Evolutionary conservation across 2,888 invertebrate genomes (phyloP).

Genomic region (Drosophila multiciliata): DNA sequence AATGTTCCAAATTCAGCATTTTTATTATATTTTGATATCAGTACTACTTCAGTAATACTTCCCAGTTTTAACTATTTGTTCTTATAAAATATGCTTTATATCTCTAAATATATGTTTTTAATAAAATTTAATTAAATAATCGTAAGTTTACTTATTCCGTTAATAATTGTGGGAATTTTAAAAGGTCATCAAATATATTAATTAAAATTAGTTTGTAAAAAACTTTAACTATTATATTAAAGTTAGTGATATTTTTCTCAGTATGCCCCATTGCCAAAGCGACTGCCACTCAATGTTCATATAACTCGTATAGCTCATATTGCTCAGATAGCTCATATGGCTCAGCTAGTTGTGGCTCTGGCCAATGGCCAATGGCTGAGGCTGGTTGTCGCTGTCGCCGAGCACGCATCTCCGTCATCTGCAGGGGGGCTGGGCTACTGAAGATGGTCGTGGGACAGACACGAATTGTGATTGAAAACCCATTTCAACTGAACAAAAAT

Average conservation of each 20-base stretch:
- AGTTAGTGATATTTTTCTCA: not conserved
- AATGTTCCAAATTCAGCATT: not conserved
- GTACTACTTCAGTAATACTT: too few species aligned
- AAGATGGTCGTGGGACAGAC: constrained; percentile 1
- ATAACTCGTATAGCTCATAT: not conserved
- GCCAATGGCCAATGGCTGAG: not conserved
- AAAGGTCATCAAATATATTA: not conserved
- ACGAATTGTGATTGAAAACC: constrained; percentile 1
- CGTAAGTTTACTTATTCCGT: not conserved
- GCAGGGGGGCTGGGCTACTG: not conserved
- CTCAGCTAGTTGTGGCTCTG: not conserved
- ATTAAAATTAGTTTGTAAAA: not conserved
- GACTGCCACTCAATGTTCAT: not conserved
- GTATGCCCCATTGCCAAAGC: not conserved
- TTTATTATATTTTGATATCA: not conserved
- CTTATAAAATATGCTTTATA: not conserved
- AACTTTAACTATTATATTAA: not conserved
- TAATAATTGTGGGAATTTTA: not conserved
- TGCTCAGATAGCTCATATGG: not conserved
- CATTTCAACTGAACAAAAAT: not conserved
- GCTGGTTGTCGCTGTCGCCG: not conserved
- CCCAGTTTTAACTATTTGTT: not conserved
- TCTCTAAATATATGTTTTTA: not conserved
- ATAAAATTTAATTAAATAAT: not conserved
- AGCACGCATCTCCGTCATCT: not conserved